These are phyloP conservation scores for Anableps anableps DNA, from an alignment of 2,797 vertebrate species.

Conservation along the genomic window DNA sequence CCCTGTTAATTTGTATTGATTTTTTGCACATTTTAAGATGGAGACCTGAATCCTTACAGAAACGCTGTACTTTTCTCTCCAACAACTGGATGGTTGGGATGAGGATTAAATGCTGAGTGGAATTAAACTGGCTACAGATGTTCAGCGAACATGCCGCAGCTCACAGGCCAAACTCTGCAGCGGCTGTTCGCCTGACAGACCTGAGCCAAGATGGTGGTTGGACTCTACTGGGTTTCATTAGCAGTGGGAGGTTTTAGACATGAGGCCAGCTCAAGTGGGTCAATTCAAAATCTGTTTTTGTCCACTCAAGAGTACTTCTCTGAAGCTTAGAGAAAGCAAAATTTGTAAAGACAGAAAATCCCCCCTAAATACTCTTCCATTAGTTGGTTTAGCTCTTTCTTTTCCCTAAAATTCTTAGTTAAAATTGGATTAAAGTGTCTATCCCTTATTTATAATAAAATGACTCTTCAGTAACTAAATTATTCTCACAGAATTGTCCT, in stretches of 20 bases:
- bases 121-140: constrained; percentile 71
- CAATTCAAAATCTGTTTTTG: constrained; percentile 46
- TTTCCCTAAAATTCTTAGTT: not conserved
- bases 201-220: constrained; percentile 44
- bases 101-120: constrained; percentile 56
- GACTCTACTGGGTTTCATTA: constrained; percentile 46
- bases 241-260: constrained; percentile 6
- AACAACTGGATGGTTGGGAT: constrained; percentile 54
- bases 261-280: constrained; percentile 30
- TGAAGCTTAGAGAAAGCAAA: not conserved
- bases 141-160: constrained; percentile 58
- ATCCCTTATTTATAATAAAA: not conserved
- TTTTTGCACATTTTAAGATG: constrained; percentile 1
- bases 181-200: constrained; percentile 16
- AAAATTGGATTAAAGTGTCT: not conserved
- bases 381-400: not conserved
- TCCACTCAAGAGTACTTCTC: constrained; percentile 8
- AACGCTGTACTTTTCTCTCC: constrained; percentile 25
- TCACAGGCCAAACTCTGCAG: constrained; percentile 16
- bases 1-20: not conserved
- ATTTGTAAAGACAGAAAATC: not conserved
- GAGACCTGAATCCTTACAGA: constrained; percentile 10
- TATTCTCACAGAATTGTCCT: not conserved
- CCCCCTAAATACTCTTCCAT: not conserved
- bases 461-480: not conserved